phyloP scores from a whole-genome alignment of 1,140 invertebrate genomes.

The Heliconius congener region DNA sequence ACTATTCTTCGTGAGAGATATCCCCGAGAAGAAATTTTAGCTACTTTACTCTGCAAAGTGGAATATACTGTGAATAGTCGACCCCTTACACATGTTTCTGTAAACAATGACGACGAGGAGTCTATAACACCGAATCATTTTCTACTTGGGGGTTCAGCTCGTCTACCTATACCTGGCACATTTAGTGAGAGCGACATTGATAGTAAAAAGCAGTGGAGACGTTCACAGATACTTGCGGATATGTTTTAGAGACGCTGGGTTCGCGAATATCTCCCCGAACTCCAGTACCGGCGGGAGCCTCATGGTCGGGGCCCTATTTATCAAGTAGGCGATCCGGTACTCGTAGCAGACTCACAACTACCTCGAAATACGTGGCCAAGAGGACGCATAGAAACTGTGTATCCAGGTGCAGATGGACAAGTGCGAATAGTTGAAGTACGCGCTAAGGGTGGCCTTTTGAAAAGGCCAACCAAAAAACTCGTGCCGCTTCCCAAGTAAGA shows the following conservation, averaged over 20 bases:
- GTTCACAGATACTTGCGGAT: slow-evolving; percentile 42
- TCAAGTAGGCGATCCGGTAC: slow-evolving; percentile 40
- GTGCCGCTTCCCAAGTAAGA: slow-evolving; percentile 2
- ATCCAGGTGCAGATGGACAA: slow-evolving; percentile 54
- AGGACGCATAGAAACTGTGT: slow-evolving; percentile 42
- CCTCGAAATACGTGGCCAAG: slow-evolving; percentile 48
- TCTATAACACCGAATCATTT: slow-evolving; percentile 58
- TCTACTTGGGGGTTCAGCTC: slow-evolving; percentile 50
- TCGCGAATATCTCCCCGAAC: slow-evolving; percentile 46
- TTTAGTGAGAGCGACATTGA: slow-evolving; percentile 31
- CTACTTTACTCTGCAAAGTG: slow-evolving; percentile 47
- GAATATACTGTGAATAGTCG: slow-evolving; percentile 53
- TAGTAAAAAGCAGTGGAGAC: slow-evolving; percentile 35
- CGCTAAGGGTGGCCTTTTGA: slow-evolving; percentile 39
- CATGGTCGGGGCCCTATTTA: slow-evolving; percentile 6
- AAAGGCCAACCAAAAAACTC: slow-evolving; percentile 39
- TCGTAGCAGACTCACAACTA: slow-evolving; percentile 38
- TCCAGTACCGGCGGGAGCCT: slow-evolving; percentile 37
- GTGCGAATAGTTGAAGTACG: slow-evolving; percentile 51
- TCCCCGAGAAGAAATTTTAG: slow-evolving; percentile 44
- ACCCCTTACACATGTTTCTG: slow-evolving; percentile 53
- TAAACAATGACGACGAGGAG: slow-evolving; percentile 40
- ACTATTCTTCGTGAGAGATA: slow-evolving; percentile 32
- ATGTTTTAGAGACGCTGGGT: slow-evolving; percentile 41
- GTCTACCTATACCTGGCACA: slow-evolving; percentile 20